phyloP scores from a whole-genome alignment of 2,113 vertebrate species.

The Cavia porcellus region DNA sequence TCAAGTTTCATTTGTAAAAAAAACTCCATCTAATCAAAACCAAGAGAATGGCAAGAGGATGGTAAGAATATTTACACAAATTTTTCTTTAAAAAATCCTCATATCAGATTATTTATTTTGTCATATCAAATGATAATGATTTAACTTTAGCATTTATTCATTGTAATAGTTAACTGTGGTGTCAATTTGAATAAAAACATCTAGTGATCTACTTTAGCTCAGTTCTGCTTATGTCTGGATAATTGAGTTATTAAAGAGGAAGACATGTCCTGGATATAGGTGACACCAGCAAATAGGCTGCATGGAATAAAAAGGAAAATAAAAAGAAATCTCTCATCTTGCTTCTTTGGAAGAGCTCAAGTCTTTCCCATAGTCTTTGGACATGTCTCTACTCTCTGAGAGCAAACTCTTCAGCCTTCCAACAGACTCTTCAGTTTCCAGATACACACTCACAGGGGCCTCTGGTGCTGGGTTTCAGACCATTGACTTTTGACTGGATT shows the following conservation, averaged over 20 bases:
- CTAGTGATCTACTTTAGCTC: not conserved
- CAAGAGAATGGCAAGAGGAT: too few relatives aligned
- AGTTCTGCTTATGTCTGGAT: not conserved
- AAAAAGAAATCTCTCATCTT: not conserved
- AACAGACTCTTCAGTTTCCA: not conserved
- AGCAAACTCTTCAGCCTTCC: not conserved
- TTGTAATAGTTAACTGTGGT: not conserved
- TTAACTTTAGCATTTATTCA: conserved; percentile 32
- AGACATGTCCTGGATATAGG: not conserved
- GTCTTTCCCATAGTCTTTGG: not conserved
- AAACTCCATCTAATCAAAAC: conserved; percentile 15
- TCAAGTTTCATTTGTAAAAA: not conserved
- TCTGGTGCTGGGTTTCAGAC: not conserved
- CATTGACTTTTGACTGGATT: not conserved
- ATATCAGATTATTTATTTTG: conserved; percentile 12
- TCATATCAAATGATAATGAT: not conserved
- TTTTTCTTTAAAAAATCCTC: not conserved
- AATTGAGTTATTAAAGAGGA: not conserved
- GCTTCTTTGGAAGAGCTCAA: not conserved
- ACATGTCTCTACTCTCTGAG: not conserved
- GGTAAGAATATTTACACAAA: not conserved
- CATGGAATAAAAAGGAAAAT: not conserved
- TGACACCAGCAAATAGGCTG: not conserved
- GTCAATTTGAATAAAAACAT: not conserved
- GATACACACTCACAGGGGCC: not conserved